Percentiles rank a stretch among this genome's conserved stretches.
Conservation (phyloP, 2,797 vertebrate species). For the Pelochelys cantorii region DNA sequence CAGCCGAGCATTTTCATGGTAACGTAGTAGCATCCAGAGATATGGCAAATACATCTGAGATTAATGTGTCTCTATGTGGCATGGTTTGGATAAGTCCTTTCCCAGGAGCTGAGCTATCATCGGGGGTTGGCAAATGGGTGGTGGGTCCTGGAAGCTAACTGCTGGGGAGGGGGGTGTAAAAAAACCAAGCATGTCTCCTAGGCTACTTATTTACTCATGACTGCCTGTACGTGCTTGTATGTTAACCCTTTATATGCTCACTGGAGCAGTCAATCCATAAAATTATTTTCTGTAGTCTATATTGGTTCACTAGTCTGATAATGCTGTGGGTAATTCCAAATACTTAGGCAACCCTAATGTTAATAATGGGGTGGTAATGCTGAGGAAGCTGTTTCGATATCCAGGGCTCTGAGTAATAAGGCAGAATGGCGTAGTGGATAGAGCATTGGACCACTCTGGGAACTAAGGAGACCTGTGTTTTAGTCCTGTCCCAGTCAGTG, state of each 20-base stretch:
- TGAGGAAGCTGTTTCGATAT: background rate
- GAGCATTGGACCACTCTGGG: background rate
- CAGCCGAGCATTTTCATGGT: constrained; percentile 94
- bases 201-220: constrained; percentile 6
- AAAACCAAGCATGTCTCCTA: background rate
- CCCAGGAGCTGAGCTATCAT: accelerated
- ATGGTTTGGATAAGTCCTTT: background rate
- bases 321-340: accelerated
- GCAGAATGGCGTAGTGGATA: background rate
- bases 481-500: background rate
- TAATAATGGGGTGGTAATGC: background rate
- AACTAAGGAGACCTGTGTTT: background rate
- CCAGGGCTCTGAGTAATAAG: background rate
- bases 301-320: accelerated
- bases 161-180: no score
- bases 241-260: accelerated
- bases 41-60: accelerated
- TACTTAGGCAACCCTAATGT: background rate
- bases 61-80: background rate
- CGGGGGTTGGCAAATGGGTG: background rate
- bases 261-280: accelerated
- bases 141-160: background rate
- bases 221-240: accelerated
- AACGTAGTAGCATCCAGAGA: constrained; percentile 41
- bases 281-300: background rate